Percentiles rank a stretch among this genome's conserved stretches.
Evolutionary conservation across 2,797 vertebrate species (phyloP).

Genomic region (Peromyscus aztecus): DNA sequence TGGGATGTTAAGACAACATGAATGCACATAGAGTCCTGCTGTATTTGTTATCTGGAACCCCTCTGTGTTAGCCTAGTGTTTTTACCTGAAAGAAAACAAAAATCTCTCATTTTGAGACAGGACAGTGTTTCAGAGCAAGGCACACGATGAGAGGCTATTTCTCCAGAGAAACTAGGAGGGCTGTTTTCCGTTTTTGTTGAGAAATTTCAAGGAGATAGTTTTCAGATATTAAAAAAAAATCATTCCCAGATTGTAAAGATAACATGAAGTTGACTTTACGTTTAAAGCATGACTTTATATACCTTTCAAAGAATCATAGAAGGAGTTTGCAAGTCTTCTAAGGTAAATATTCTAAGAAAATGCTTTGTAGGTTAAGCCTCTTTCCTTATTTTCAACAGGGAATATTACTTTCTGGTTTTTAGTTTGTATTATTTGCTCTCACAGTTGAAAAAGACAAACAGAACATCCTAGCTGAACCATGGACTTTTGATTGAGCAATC

Average conservation of each 20-base stretch:
- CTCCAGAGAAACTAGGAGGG: neutral
- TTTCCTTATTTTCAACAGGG: neutral
- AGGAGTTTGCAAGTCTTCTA: neutral
- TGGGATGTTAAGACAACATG: neutral
- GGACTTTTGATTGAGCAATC: slow-evolving; percentile 14
- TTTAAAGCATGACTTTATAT: neutral
- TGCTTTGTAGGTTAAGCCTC: neutral
- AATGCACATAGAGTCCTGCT: neutral
- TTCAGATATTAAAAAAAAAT: neutral
- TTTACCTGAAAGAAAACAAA: neutral
- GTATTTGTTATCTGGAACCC: neutral
- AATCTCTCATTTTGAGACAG: neutral
- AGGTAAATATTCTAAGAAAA: neutral
- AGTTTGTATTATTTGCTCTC: neutral
- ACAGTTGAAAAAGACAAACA: neutral
- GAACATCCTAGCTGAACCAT: neutral
- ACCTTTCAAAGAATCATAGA: neutral
- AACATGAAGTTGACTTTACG: neutral
- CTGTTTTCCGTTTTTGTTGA: neutral
- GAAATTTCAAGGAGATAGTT: neutral
- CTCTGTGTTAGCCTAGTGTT: neutral
- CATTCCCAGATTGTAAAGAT: neutral
- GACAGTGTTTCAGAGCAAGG: neutral
- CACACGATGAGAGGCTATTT: neutral
- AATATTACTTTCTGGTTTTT: neutral